Evolutionary conservation across 2,797 vertebrate species (phyloP), one percentile per base, ranked within the genome.

Genomic region (Nyctibius grandis): DNA sequence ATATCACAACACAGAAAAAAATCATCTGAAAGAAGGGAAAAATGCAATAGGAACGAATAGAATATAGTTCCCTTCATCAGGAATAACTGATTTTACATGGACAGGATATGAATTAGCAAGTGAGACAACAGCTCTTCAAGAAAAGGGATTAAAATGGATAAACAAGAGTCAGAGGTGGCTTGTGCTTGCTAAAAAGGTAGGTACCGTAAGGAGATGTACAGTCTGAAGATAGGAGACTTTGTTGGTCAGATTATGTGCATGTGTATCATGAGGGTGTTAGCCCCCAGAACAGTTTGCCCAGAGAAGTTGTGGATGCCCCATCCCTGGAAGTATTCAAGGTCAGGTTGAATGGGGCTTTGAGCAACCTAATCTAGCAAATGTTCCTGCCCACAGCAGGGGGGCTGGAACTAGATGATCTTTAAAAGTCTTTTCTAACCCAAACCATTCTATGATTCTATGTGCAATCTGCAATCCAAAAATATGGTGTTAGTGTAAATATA

Each of bases 381-480:
- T 2, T 18, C 16, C 9, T 51, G 40, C 3, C 20, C 28, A 9
- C 0, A 5, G 15, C 10, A 5, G 18, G 9, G 8, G 5, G 6
- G 8, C 64, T 64, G 13, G 29, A 64, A 47, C 2, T 11, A 5
- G 23, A 3, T 28, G 7, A 28, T 54, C 31, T 17, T 59, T 42
- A 77, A 50, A 57, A 3, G 9, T 51, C 2, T 19, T 6, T 67
- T 79, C 33, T 26, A 63, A 17, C 11, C 12, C 61, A 78, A 81
- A 42, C 12, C 5, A 2, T 53, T 45, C 25, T 50, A 6, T 29
- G 40, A 56, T 22, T 61, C 56, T 57, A 20, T 18, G 26, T 31
- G 22, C 7, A 64, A 48, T 42, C 31, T 70, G 50, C 45, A 42
- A 22, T n/a, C 14, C 56, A 69, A 42, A 36, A 20, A n/a, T 26